Conservation (phyloP, 2,113 vertebrate genomes). For the Cavia porcellus region DNA sequence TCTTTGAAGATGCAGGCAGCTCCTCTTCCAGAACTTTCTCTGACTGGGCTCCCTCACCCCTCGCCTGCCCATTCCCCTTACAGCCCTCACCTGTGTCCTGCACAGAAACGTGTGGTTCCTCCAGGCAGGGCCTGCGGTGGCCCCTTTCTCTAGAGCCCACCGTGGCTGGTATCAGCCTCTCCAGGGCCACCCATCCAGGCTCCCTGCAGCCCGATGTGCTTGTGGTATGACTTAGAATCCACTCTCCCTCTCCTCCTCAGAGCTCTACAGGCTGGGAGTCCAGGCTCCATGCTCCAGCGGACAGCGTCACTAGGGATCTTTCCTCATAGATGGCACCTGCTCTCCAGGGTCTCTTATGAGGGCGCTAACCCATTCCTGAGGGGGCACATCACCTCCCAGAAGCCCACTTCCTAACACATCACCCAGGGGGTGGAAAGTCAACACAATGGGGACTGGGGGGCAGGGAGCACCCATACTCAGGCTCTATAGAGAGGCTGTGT, state of each 20-base stretch:
- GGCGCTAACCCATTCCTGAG: background rate
- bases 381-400: background rate
- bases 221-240: background rate
- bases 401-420: background rate
- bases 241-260: background rate
- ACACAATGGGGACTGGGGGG: background rate
- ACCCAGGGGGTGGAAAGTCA: background rate
- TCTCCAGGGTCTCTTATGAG: background rate
- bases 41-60: background rate
- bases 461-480: no score
- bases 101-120: fast-evolving
- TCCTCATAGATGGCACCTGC: background rate
- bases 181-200: background rate
- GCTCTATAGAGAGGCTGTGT: background rate
- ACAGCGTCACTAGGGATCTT: background rate
- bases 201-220: no score
- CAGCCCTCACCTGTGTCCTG: background rate
- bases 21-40: background rate
- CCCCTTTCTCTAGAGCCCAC: background rate
- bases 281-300: background rate
- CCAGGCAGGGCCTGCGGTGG: background rate
- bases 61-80: background rate
- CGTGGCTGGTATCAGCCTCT: background rate
- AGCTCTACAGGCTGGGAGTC: background rate
- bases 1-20: background rate